These are phyloP conservation scores for Intellagama lesueurii DNA, from an alignment of 2,797 vertebrate species.

Conservation along the genomic window DNA sequence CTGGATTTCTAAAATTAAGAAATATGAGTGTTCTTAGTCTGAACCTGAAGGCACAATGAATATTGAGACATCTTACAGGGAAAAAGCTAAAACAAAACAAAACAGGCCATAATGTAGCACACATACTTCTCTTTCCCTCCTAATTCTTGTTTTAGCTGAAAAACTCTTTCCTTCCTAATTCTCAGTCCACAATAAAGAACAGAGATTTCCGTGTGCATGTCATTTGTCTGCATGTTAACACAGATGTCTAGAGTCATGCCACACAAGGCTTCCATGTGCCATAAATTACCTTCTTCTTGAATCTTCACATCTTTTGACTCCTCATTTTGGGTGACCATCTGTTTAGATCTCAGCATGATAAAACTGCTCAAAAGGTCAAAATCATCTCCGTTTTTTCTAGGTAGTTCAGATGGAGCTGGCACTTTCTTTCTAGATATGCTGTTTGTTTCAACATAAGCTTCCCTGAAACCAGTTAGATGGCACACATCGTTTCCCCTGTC, in stretches of 20 bases:
- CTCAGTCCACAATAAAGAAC: not conserved
- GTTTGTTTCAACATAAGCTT: conserved; percentile 26
- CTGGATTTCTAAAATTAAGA: not conserved
- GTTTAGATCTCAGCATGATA: conserved; percentile 85
- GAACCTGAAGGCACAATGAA: not conserved
- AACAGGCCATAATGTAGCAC: not conserved
- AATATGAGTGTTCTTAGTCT: not conserved
- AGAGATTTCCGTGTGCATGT: not conserved
- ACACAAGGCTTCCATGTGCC: conserved; percentile 8
- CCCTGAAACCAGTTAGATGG: conserved; percentile 36
- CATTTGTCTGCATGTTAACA: not conserved
- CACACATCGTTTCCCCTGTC: conserved; percentile 25
- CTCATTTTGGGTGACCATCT: conserved; percentile 43
- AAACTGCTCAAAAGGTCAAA: conserved; percentile 85
- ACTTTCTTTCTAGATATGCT: conserved; percentile 38
- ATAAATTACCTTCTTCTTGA: conserved; percentile 69
- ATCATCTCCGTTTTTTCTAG: conserved; percentile 54
- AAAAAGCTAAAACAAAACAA: not conserved
- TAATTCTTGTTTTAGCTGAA: not conserved
- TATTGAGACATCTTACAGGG: not conserved
- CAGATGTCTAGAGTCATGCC: not conserved
- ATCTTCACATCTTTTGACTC: conserved; percentile 5
- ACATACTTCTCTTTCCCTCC: not conserved
- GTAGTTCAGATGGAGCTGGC: conserved; percentile 11
- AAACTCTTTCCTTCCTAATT: not conserved